A percentile compares a stretch with the other conserved stretches of the same genome.
Evolutionary conservation across 2,113 vertebrate species (phyloP).

Genomic region (Myodes glareolus): DNA sequence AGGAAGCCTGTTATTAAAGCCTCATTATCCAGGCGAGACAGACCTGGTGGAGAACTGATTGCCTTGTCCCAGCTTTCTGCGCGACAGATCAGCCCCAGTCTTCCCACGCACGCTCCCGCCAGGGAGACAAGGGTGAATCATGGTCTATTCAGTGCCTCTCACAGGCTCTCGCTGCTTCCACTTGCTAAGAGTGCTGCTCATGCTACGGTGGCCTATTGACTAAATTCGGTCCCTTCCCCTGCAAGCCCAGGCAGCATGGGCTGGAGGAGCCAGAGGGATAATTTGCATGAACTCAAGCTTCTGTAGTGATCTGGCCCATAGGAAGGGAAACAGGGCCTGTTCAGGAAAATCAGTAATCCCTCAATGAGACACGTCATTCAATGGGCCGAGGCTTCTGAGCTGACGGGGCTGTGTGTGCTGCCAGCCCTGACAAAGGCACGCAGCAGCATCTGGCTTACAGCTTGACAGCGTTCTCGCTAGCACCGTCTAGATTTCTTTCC

Average conservation of each 20-base stretch:
- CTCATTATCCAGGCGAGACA: constrained; percentile 81
- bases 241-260: constrained; percentile 27
- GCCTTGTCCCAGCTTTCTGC: constrained; percentile 67
- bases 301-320: neutral
- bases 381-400: neutral
- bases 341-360: neutral
- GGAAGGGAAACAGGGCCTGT: constrained; percentile 36
- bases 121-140: constrained; percentile 72
- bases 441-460: neutral
- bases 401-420: neutral
- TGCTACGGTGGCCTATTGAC: constrained; percentile 31
- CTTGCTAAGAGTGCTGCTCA: constrained; percentile 38
- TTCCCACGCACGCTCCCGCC: neutral
- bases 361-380: neutral
- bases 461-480: neutral
- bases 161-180: neutral
- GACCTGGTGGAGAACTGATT: constrained; percentile 79
- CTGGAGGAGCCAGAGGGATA: constrained; percentile 45
- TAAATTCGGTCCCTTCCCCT: neutral
- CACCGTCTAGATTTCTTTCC: neutral
- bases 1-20: constrained; percentile 83
- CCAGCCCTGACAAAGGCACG: neutral
- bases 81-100: constrained; percentile 76
- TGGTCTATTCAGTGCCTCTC: constrained; percentile 37
- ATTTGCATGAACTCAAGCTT: constrained; percentile 56